Base-by-base conservation (phyloP, 2,888 invertebrate genomes). In the Eupithecia centaureata region DNA sequence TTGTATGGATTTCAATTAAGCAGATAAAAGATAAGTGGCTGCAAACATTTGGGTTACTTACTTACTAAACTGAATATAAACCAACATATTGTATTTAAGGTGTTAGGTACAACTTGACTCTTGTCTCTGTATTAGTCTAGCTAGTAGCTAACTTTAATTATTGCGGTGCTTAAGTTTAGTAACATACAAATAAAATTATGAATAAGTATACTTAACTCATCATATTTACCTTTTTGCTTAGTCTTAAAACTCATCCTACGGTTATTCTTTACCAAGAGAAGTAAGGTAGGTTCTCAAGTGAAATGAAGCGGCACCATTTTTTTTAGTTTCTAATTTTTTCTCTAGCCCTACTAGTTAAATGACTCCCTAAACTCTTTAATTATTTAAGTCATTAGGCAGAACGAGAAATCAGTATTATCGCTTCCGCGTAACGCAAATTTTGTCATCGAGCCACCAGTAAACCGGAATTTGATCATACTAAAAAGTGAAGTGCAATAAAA, bases 1-100 rank as follows among this genome's bases (percentile, higher is more conserved):
- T 89, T 92, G 92, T 91, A 89, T 85, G 88, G 87, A 87, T 87
- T 91, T 89, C 86, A 91, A 90, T 91, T 88, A 89, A 89, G 82
- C 75, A 77, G 88, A 91, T 91, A 89, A 88, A 81, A 83, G 86
- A 89, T 90, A 88, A 90, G 82, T 82, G 65, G 60, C 58, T 66
- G 68, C 66, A 57, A 58, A 65, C 54, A 67, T 61, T 61, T 42
- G 60, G 42, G 25, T 22, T n/a, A n/a, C 47, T 18, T 32, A 54
- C 28, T 30, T 32, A 18, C 30, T 32, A 35, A 22, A 52, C 47
- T 32, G 5, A 33, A 47, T 33, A 33, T 27, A 25, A 27, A 15
- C 52, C 12, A 52, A n/a, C n/a, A n/a, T n/a, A n/a, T n/a, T n/a
- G n/a, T 27, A 13, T 18, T 8, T 42, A n/a, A 18, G 3, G 18